Conservation (phyloP, 2,888 invertebrate genomes). For the Morinoia aosen region DNA sequence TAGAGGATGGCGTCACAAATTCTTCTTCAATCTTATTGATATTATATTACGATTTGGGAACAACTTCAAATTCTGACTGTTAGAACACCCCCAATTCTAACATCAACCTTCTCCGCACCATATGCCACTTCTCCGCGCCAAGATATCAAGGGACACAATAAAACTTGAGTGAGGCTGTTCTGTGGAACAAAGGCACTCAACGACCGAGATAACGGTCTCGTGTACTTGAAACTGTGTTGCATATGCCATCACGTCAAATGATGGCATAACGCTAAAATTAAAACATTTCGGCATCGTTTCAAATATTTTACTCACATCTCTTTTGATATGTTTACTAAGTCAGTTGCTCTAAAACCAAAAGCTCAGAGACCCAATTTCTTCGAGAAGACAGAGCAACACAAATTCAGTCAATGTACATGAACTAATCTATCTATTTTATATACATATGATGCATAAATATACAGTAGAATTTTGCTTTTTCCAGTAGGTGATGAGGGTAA, state of each 20-base stretch:
- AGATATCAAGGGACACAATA: background rate
- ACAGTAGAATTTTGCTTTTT: too few relatives aligned
- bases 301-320: too few relatives aligned
- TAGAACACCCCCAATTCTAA: background rate
- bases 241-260: background rate
- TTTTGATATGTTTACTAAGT: too few relatives aligned
- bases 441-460: too few relatives aligned
- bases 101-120: background rate
- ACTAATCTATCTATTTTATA: too few relatives aligned
- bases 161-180: background rate
- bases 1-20: background rate
- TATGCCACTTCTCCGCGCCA: background rate
- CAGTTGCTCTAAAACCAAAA: too few relatives aligned
- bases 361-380: too few relatives aligned
- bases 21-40: background rate
- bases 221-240: background rate
- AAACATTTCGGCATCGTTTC: background rate
- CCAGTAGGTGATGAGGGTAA: too few relatives aligned
- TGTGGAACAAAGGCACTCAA: background rate
- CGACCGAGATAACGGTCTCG: background rate
- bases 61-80: background rate
- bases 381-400: too few relatives aligned
- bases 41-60: background rate
- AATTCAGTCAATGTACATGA: too few relatives aligned
- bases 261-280: background rate